Evolutionary conservation across 2,888 invertebrate species (phyloP), one percentile per base, ranked within the genome.

Genomic region (Hesperia comma): DNA sequence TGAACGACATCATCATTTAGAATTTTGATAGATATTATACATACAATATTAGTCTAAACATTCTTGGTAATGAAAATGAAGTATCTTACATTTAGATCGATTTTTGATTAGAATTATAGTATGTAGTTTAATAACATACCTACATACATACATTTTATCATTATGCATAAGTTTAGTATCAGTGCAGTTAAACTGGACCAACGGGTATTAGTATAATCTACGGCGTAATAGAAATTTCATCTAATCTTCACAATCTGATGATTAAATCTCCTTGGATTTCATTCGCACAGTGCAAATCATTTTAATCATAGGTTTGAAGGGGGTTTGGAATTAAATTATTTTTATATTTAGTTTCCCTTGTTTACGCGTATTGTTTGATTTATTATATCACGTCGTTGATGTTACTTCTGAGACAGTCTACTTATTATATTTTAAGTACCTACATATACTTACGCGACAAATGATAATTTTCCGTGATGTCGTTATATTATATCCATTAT

Each of bases 1-100:
- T 71, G 70, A 64, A 71, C 71, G 70, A 69, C 70, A 74, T 46
- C 51, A 43, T 17, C 37, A 58, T 56, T 40, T 63, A 63, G 63
- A 51, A 51, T 57, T 32, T 19, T 41, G 57, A 58, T 58, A 19
- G 57, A 51, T 46, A 33, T 55, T 40, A 26, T 26, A 26, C 40
- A 26, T 26, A 26, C 40, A 37, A 46, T 49, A 49, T 49, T 49
- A 49, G 46, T 49, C 17, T 19, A 19, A n/a, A 49, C 6, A 2
- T 12, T 46, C 40, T 56, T 63, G 63, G 43, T 55, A 33, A 55
- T 54, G 32, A 46, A n/a, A n/a, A 49, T 6, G 19, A 17, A 37
- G 2, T n/a, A n/a, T 19, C 55, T 5, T 41, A 62, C 41, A 41
- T 55, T 55, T 63, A 63, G 63, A 56, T 54, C 32, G 51, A 54